Conservation (phyloP, 2,113 vertebrate species). For the Bujurquina vittata region DNA sequence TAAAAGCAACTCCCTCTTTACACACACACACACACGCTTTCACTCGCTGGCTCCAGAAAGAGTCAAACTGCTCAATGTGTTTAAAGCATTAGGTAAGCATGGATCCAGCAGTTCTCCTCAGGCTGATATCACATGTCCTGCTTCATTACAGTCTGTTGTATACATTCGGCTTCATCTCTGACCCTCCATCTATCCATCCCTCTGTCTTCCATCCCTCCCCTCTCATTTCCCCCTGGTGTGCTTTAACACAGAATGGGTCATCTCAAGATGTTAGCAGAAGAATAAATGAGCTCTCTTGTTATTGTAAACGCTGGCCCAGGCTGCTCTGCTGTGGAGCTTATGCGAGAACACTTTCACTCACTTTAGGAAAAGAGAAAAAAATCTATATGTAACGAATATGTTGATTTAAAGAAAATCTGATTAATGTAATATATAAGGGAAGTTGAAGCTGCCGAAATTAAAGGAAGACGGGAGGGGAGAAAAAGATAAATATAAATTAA, state of each 20-base stretch:
- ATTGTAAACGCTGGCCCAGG: slow-evolving; percentile 54
- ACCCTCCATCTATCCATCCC: slow-evolving; percentile 61
- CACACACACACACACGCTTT: slow-evolving; percentile 29
- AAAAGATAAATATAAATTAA: slow-evolving; percentile 47
- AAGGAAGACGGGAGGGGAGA: neutral
- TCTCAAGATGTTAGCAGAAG: slow-evolving; percentile 70
- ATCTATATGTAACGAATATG: neutral
- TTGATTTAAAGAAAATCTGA: slow-evolving; percentile 18
- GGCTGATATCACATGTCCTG: slow-evolving; percentile 78
- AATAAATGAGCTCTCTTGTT: slow-evolving; percentile 70
- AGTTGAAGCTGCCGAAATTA: slow-evolving; percentile 1
- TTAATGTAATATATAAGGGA: slow-evolving; percentile 47
- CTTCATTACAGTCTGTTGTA: slow-evolving; percentile 80
- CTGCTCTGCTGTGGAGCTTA: slow-evolving; percentile 36
- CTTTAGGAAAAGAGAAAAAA: slow-evolving; percentile 33
- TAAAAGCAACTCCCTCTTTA: slow-evolving; percentile 13
- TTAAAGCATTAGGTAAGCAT: slow-evolving; percentile 84
- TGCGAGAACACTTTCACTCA: slow-evolving; percentile 25
- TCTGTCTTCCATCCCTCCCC: slow-evolving; percentile 37
- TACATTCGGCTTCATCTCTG: slow-evolving; percentile 74
- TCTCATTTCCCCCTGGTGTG: slow-evolving; percentile 56
- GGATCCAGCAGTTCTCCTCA: slow-evolving; percentile 77
- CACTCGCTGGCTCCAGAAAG: slow-evolving; percentile 64
- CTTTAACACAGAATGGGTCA: slow-evolving; percentile 63
- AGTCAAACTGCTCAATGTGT: slow-evolving; percentile 81